Percentiles rank a stretch among this genome's conserved stretches.
Evolutionary conservation across 2,888 invertebrate species (phyloP).

Genomic region (Drosophila merina): DNA sequence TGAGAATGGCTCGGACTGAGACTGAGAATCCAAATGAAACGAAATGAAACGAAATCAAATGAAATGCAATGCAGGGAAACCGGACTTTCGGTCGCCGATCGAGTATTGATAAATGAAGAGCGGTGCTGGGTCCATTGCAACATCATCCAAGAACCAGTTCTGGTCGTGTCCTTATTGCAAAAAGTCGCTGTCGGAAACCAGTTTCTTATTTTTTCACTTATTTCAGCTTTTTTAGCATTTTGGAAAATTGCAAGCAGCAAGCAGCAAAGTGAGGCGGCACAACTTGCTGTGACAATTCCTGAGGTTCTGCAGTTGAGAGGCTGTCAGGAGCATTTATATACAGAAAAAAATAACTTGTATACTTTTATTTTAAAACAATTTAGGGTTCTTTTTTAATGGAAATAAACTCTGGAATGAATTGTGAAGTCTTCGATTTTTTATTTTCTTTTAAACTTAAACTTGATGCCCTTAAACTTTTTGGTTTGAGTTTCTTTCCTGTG

Average conservation of each 20-base stretch:
- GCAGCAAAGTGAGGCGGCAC: constrained; percentile 33
- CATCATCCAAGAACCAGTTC: constrained; percentile 57
- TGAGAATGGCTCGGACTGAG: constrained; percentile 23
- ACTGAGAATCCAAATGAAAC: constrained; percentile 32
- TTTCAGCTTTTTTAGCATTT: constrained; percentile 48
- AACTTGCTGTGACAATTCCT: constrained; percentile 44
- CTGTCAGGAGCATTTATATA: constrained; percentile 36
- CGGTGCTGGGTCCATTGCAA: constrained; percentile 40
- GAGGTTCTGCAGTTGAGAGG: constrained; percentile 59
- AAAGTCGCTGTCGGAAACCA: constrained; percentile 22
- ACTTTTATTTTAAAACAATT: too few species aligned
- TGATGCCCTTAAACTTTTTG: neutral
- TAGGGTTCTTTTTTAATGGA: too few species aligned
- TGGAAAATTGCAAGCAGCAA: constrained; percentile 66
- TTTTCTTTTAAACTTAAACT: neutral
- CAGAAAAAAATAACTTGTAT: constrained; percentile 2
- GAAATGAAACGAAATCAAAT: constrained; percentile 37
- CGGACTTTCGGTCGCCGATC: constrained; percentile 45
- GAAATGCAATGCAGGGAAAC: constrained; percentile 63
- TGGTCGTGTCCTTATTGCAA: constrained; percentile 33
- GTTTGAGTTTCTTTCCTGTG: constrained; percentile 13
- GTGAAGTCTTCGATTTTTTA: neutral
- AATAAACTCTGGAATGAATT: too few species aligned
- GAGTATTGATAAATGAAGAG: constrained; percentile 73
- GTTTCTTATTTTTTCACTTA: constrained; percentile 39